Conservation (phyloP, 2,113 vertebrate species). For the Aptenodytes forsteri region DNA sequence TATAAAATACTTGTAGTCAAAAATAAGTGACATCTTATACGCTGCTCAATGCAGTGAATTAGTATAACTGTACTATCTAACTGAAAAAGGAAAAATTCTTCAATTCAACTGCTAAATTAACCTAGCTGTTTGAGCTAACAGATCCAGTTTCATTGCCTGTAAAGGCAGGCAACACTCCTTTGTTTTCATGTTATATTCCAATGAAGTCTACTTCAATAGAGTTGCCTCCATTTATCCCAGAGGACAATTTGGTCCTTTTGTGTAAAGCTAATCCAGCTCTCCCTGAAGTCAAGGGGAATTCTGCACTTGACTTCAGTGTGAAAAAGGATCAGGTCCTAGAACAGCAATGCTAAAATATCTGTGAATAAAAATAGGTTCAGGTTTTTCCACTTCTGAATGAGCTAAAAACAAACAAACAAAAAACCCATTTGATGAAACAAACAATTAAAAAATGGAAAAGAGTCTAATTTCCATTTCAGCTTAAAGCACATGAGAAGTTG, state of each 20-base stretch:
- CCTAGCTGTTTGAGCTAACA: neutral
- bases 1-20: neutral
- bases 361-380: neutral
- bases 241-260: conserved; percentile 20
- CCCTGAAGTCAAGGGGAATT: conserved; percentile 33
- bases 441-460: neutral
- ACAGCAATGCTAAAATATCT: neutral
- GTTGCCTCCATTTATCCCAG: neutral
- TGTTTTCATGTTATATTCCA: conserved; percentile 32
- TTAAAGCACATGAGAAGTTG: neutral
- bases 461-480: neutral
- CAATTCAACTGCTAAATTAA: neutral
- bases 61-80: neutral
- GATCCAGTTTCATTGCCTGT: neutral
- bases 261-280: conserved; percentile 27
- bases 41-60: neutral
- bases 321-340: conserved; percentile 13
- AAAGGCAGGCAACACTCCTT: neutral
- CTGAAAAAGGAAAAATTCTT: neutral
- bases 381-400: neutral
- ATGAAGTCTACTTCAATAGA: conserved; percentile 22
- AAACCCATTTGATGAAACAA: neutral
- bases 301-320: conserved; percentile 23
- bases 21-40: neutral
- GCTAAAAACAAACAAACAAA: neutral